phyloP scores from a whole-genome alignment of 2,888 invertebrate genomes.

The Diarsia brunnea region DNA sequence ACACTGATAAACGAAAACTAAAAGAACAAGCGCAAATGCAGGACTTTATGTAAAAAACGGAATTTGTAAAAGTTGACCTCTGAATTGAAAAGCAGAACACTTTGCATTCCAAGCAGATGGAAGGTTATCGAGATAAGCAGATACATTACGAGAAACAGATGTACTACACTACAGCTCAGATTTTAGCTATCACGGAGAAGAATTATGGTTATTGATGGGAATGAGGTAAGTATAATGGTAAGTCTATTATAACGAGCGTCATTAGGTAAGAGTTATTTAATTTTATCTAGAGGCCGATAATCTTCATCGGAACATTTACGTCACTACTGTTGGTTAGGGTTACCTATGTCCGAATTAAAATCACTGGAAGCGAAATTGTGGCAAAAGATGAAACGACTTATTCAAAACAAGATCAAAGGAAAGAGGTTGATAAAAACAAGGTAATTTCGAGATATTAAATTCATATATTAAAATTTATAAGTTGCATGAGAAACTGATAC shows the following conservation, averaged over 20 bases:
- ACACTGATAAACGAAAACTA: neutral
- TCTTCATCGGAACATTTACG: slow-evolving; percentile 79
- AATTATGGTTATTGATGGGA: slow-evolving; percentile 49
- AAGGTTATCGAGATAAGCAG: slow-evolving; percentile 33
- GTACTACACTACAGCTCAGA: slow-evolving; percentile 22
- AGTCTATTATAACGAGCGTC: slow-evolving; percentile 44
- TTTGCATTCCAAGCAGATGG: slow-evolving; percentile 11
- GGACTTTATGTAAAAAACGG: neutral
- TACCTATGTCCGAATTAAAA: slow-evolving; percentile 14
- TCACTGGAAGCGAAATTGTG: neutral
- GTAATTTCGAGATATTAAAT: neutral
- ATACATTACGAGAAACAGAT: slow-evolving; percentile 45
- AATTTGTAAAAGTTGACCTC: slow-evolving; percentile 21
- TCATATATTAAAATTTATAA: neutral
- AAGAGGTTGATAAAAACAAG: neutral
- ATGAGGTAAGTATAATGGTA: slow-evolving; percentile 24
- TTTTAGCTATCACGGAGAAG: slow-evolving; percentile 44
- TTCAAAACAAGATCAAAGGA: slow-evolving; percentile 30
- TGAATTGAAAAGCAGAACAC: slow-evolving; percentile 2
- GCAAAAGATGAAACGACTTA: neutral
- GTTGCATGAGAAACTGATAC: neutral
- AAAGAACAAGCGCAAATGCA: neutral
- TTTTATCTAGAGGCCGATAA: slow-evolving; percentile 83
- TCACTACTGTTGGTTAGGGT: slow-evolving; percentile 73
- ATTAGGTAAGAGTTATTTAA: slow-evolving; percentile 65